Base-by-base conservation (phyloP, 2,113 vertebrate genomes). In the Picathartes gymnocephalus region DNA sequence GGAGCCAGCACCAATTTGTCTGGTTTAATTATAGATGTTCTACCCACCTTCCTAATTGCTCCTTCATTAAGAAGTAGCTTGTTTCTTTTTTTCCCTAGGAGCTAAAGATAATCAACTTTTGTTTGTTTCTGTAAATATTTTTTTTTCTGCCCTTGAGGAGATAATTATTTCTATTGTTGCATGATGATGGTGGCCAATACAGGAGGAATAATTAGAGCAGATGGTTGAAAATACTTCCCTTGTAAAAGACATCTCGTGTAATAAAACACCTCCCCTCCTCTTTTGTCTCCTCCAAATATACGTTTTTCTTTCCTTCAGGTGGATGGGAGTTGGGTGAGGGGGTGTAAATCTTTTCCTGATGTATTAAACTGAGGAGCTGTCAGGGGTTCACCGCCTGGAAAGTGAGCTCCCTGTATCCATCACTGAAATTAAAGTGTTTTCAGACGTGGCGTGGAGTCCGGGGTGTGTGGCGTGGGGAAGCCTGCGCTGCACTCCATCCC, bases 371-470 rank as follows among this genome's bases (percentile, higher is more conserved):
- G 93, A 97, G 95, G 86, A 98, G 95, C 97, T 98, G 98, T 97
- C 98, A 95, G 66, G 97, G 96, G 96, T 97, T 97, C 96, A 85
- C 95, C 96, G 97, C 90, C 95, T 79, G 90, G 71, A 93, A 97
- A 97, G 97, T 74, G 88, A 44, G 73, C 94, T 96, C 96, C 74
- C 51, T 68, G 97, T 97, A 97, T 97, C 97, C 97, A 98, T 98
- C 97, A 98, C 95, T 86, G 96, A 98, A 98, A 98, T 98, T 94
- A 97, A 92, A 98, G 97, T 96, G 97, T 97, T 98, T 96, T 96
- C 90, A 31, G 94, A 97, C 31, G 95, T 35, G 45, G 81, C 12
- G 48, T 91, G 83, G 94, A 97, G 97, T 97, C 90, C 88, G 58
- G 94, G 96, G 90, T 97, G 68, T 92, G 44, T 37, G 71, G 96